A percentile compares a stretch with the other conserved stretches of the same genome.
phyloP scores from a whole-genome alignment of 2,113 vertebrate species.

The Glaucomys volans region DNA sequence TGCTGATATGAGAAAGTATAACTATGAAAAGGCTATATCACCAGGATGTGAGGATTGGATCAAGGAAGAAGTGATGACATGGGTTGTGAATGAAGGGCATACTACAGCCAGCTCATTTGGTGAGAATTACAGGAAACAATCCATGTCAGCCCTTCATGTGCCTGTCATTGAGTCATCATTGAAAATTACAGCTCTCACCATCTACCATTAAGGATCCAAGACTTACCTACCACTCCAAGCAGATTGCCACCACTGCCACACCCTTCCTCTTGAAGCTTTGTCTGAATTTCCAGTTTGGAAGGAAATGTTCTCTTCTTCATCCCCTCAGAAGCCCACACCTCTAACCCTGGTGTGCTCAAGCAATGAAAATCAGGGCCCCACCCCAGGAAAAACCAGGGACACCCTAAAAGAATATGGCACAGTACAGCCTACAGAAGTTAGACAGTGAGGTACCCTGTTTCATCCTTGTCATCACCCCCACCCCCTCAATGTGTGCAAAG shows the following conservation, averaged over 20 bases:
- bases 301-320: not conserved
- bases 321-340: not conserved
- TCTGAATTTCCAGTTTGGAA: not conserved
- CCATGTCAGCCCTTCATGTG: not conserved
- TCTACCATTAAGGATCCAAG: not conserved
- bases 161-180: not conserved
- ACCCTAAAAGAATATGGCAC: not conserved
- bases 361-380: not conserved
- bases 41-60: not conserved
- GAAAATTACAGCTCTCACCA: not conserved
- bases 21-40: not conserved
- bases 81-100: not conserved
- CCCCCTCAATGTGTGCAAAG: not conserved
- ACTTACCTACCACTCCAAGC: not conserved
- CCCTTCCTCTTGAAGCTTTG: not conserved
- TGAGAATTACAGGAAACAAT: not conserved
- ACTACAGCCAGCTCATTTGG: not conserved
- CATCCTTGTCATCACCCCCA: no score
- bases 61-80: not conserved
- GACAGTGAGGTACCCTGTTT: not conserved
- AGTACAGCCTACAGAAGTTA: not conserved
- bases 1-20: not conserved
- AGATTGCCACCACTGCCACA: not conserved
- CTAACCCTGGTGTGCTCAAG: not conserved
- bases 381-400: not conserved